Conservation (phyloP, 1,140 invertebrate species). For the Drusus annulatus region DNA sequence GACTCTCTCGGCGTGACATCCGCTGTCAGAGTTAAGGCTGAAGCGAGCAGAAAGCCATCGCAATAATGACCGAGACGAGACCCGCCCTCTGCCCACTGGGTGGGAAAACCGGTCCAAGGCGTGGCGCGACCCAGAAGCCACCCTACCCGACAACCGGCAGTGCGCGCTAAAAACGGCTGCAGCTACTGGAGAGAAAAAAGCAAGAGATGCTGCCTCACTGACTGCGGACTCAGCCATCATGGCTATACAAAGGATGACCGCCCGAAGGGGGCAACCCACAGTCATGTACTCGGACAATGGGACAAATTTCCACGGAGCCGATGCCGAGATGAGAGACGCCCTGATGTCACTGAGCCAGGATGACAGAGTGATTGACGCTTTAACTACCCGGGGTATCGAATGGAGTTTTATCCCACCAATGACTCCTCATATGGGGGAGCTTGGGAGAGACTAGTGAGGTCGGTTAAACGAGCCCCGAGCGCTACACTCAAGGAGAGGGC, state of each 20-base stretch:
- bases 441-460: conserved; percentile 64
- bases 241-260: not conserved
- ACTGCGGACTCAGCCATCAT: not conserved
- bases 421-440: conserved; percentile 65
- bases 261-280: not conserved
- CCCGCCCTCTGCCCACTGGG: too few species aligned
- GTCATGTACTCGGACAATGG: not conserved
- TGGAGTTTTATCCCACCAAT: conserved; percentile 65
- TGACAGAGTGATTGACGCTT: conserved; percentile 29
- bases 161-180: too few species aligned
- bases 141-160: too few species aligned
- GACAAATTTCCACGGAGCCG: not conserved
- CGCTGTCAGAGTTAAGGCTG: too few species aligned
- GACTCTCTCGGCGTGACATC: too few species aligned
- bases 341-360: not conserved
- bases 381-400: conserved; percentile 31
- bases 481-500: conserved; percentile 45
- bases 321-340: not conserved
- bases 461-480: conserved; percentile 61
- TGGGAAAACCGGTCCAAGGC: too few species aligned
- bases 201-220: not conserved
- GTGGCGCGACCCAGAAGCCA: too few species aligned
- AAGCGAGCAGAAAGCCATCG: too few species aligned
- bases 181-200: too few species aligned
- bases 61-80: too few species aligned